phyloP scores from a whole-genome alignment of 1,140 invertebrate genomes.

The Acromyrmex heyeri region DNA sequence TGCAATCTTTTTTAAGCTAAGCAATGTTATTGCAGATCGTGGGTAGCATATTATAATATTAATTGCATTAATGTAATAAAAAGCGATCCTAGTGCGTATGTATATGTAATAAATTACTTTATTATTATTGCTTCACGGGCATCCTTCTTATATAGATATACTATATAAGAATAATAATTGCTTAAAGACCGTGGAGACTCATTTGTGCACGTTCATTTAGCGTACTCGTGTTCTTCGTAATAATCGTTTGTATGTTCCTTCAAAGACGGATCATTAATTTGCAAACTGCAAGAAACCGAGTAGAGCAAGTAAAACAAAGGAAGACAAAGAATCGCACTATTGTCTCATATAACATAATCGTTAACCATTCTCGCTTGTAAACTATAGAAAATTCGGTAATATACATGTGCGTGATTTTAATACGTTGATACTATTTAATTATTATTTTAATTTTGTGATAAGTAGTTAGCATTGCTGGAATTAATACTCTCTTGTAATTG shows the following conservation, averaged over 20 bases:
- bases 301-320: neutral
- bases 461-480: neutral
- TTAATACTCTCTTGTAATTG: neutral
- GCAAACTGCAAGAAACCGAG: no score
- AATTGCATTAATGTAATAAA: slow-evolving; percentile 22
- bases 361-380: neutral
- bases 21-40: neutral
- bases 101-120: slow-evolving; percentile 24
- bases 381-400: neutral
- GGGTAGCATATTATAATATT: neutral
- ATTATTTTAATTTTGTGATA: neutral
- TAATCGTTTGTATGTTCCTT: slow-evolving; percentile 7
- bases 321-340: neutral
- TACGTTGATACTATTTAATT: no score
- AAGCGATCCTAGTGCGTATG: neutral
- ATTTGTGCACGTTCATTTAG: neutral
- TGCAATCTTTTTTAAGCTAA: neutral
- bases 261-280: neutral
- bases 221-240: neutral
- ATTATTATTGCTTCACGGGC: neutral
- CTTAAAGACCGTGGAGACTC: slow-evolving; percentile 1
- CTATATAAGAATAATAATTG: neutral
- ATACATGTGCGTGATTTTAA: neutral
- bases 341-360: neutral
- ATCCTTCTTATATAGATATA: neutral